Evolutionary conservation across 2,888 invertebrate species (phyloP), one percentile per base, ranked within the genome.

Genomic region (Acholoe squamosa): DNA sequence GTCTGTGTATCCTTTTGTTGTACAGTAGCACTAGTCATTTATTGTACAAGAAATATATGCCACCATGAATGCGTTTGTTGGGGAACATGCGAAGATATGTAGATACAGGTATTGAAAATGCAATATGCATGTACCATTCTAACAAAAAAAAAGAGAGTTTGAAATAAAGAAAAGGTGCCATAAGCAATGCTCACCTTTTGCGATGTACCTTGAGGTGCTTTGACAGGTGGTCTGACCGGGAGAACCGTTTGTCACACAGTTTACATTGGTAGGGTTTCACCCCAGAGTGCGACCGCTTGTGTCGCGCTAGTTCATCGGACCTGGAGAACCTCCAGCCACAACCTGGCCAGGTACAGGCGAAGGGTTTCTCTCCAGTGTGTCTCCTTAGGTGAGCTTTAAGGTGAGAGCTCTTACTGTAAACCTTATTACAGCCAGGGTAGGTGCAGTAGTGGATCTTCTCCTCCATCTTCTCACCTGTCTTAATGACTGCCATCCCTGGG

Each of bases 351-450:
- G 96, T 95, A 94, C 97, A 96, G 7, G 95, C 95, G 93, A 96
- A 96, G 3, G 96, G 96, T 91, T 96, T 96, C 93, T 96, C 96
- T 0, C 98, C 98, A 25, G 93, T 99, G 95, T 99, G 99, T 0
- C 98, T 98, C 92, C 99, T 97, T 90, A 98, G 98, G 96, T 99
- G 99, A 0, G 99, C 99, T 95, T 99, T 99, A 93, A 99, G 97
- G 96, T 99, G 99, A 16, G 99, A 99, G 84, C 98, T 99, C 96
- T 99, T 99, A 97, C 98, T 99, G 96, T 99, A 99, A 95, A 98
- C 98, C 96, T 99, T 99, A 91, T 98, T 98, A 96, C 99, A 99
- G 92, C 95, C 95, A 5, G 94, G 94, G 91, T 95, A 96, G 5
- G 95, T 95, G 91, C 96, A 96, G 97, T 98, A 92, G 97, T 97